Evolutionary conservation across 2,888 invertebrate species (phyloP).

Genomic region (Tenthredo notha): DNA sequence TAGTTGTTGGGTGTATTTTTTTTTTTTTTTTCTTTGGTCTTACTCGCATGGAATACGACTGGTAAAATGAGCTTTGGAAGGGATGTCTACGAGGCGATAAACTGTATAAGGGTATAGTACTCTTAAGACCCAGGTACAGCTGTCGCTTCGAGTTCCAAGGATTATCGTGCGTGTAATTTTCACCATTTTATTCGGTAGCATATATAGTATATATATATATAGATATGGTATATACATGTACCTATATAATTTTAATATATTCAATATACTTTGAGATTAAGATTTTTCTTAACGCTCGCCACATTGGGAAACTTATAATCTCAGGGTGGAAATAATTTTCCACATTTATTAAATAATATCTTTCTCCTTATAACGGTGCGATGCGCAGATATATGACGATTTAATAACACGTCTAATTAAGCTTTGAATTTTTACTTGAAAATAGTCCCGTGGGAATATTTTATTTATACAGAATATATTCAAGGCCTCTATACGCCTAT

Average conservation of each 20-base stretch:
- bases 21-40: background rate
- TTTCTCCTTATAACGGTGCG: background rate
- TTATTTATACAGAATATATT: background rate
- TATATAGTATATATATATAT: background rate
- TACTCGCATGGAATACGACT: background rate
- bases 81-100: slow-evolving; percentile 21
- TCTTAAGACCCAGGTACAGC: background rate
- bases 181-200: slow-evolving; percentile 33
- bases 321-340: background rate
- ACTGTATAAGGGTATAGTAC: slow-evolving; percentile 12
- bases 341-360: background rate
- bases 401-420: background rate
- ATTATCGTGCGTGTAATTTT: slow-evolving; percentile 27
- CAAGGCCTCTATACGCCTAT: background rate
- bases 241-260: background rate
- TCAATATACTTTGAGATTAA: background rate
- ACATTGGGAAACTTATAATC: background rate
- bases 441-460: background rate
- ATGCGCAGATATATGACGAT: background rate
- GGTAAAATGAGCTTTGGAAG: background rate
- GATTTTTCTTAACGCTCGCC: background rate
- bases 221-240: background rate
- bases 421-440: background rate
- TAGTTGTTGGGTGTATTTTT: slow-evolving; percentile 2
- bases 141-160: slow-evolving; percentile 1